Evolutionary conservation across 2,797 vertebrate genomes (phyloP).

Genomic region (Gallirallus australis): DNA sequence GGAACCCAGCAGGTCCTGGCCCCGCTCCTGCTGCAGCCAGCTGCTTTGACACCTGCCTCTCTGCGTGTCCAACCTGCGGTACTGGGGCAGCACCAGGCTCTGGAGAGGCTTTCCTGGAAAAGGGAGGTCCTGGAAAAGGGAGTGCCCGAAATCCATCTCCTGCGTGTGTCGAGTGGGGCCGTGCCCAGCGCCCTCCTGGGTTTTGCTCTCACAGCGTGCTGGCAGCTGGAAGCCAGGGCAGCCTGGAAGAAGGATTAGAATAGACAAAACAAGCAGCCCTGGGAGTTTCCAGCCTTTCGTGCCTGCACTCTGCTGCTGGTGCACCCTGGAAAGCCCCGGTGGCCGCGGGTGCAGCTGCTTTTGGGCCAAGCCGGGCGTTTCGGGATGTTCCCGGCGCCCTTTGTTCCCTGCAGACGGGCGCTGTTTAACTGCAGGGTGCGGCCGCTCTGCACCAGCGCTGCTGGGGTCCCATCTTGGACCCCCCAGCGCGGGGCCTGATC

Average conservation of each 20-base stretch:
- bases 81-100: accelerated
- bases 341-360: accelerated
- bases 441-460: accelerated
- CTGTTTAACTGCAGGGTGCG: neutral
- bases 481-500: neutral
- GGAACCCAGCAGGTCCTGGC: accelerated
- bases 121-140: neutral
- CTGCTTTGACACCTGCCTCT: neutral
- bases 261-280: too few relatives aligned
- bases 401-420: too few relatives aligned
- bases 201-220: neutral
- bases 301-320: accelerated
- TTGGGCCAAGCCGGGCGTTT: accelerated
- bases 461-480: neutral
- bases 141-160: accelerated
- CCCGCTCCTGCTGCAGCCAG: accelerated
- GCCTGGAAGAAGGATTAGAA: neutral
- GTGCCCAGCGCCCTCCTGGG: accelerated
- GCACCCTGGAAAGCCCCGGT: accelerated
- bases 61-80: too few relatives aligned
- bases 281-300: neutral
- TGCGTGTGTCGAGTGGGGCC: accelerated
- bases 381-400: accelerated
- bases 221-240: too few relatives aligned
- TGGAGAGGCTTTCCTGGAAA: accelerated